Evolutionary conservation across 2,113 vertebrate species (phyloP).

Genomic region (Pyrgilauda ruficollis): DNA sequence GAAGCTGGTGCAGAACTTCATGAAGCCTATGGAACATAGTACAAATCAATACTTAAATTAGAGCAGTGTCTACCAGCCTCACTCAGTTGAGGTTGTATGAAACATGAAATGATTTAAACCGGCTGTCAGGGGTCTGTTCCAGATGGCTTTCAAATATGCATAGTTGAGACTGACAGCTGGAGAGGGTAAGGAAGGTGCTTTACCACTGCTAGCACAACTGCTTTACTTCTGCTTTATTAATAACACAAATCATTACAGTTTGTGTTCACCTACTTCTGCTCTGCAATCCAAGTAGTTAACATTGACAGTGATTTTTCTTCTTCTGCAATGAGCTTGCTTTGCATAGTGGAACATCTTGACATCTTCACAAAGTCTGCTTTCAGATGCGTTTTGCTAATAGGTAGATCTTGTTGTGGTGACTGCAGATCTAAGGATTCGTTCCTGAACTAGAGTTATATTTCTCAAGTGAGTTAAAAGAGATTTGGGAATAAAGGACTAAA

Average conservation of each 20-base stretch:
- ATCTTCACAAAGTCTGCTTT: background rate
- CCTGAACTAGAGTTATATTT: background rate
- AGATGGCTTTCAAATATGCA: background rate
- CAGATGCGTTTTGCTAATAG: background rate
- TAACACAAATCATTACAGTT: background rate
- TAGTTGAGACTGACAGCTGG: background rate
- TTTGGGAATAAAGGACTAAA: background rate
- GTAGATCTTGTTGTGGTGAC: background rate
- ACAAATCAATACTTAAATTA: background rate
- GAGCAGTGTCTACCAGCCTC: background rate
- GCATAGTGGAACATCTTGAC: background rate
- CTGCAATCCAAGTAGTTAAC: background rate
- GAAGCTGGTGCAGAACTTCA: background rate
- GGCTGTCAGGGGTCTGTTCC: background rate
- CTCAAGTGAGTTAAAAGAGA: background rate
- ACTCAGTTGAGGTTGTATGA: background rate
- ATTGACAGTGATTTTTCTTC: background rate
- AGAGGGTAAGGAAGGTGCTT: background rate
- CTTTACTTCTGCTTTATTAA: slow-evolving; percentile 27
- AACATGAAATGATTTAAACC: slow-evolving; percentile 4
- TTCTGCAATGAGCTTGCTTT: background rate
- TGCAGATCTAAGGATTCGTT: background rate
- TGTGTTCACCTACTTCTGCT: background rate
- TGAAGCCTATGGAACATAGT: background rate
- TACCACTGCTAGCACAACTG: background rate